These are phyloP conservation scores for Yponomeuta cagnagella DNA, from an alignment of 2,888 invertebrate species.

Conservation along the genomic window DNA sequence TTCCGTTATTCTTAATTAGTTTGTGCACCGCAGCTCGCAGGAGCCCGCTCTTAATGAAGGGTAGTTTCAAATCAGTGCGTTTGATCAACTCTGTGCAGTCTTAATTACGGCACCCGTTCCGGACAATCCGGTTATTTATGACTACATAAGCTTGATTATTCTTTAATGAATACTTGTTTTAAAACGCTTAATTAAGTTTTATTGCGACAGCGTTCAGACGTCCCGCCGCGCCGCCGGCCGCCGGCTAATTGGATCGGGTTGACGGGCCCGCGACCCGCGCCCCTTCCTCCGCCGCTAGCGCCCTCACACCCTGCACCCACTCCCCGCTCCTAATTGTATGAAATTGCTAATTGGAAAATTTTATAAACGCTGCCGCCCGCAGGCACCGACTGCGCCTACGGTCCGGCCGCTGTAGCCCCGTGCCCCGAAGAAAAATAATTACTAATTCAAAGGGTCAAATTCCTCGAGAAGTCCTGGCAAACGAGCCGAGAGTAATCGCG, in stretches of 20 bases:
- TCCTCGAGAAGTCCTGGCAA: conserved; percentile 27
- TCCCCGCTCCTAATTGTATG: conserved; percentile 70
- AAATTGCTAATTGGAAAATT: conserved; percentile 76
- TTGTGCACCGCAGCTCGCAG: conserved; percentile 75
- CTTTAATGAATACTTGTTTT: conserved; percentile 78
- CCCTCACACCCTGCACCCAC: conserved; percentile 28
- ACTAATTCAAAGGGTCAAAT: conserved; percentile 40
- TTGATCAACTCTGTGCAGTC: conserved; percentile 76
- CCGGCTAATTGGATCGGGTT: conserved; percentile 75
- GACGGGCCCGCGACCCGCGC: conserved; percentile 44
- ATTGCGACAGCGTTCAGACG: conserved; percentile 72
- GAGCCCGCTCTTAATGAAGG: conserved; percentile 73
- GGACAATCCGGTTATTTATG: conserved; percentile 77
- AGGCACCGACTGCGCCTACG: conserved; percentile 47
- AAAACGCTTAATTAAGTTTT: conserved; percentile 78
- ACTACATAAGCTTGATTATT: conserved; percentile 78
- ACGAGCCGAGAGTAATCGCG: conserved; percentile 22
- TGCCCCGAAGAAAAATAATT: conserved; percentile 38
- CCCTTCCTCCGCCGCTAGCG: conserved; percentile 40
- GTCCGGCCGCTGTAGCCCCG: conserved; percentile 29
- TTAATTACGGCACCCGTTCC: conserved; percentile 74
- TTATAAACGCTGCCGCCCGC: conserved; percentile 71
- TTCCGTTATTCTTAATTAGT: conserved; percentile 77
- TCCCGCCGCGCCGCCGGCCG: conserved; percentile 69
- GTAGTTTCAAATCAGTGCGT: conserved; percentile 76